phyloP scores from a whole-genome alignment of 1,140 invertebrate species.

The Tetragonula clypearis region DNA sequence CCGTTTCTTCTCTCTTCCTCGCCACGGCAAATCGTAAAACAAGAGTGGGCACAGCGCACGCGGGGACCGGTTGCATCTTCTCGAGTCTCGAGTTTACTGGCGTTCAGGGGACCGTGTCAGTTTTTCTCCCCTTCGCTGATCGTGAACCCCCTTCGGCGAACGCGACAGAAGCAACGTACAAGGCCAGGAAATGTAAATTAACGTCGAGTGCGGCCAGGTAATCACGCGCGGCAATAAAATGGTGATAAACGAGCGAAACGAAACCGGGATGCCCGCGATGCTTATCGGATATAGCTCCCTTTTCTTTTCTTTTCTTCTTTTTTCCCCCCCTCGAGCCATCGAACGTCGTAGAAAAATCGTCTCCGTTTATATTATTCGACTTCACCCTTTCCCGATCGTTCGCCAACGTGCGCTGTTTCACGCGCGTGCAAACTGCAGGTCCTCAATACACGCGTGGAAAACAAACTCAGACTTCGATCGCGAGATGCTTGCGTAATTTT shows the following conservation, averaged over 20 bases:
- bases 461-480: no score
- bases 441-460: background rate
- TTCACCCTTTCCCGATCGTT: constrained; percentile 44
- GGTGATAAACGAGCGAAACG: constrained; percentile 66
- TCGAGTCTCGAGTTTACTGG: constrained; percentile 54
- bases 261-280: constrained; percentile 55
- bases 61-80: constrained; percentile 24
- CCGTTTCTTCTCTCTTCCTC: background rate
- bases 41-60: constrained; percentile 21
- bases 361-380: constrained; percentile 37
- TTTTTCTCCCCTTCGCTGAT: constrained; percentile 23
- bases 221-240: constrained; percentile 69
- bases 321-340: constrained; percentile 32
- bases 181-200: constrained; percentile 70
- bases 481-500: no score
- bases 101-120: constrained; percentile 25
- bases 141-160: constrained; percentile 4
- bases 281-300: constrained; percentile 59
- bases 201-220: constrained; percentile 65
- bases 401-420: background rate
- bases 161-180: constrained; percentile 26
- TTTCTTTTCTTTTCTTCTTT: background rate
- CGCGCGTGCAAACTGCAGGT: constrained; percentile 4
- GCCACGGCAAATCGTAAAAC: constrained; percentile 55
- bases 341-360: constrained; percentile 59